Percentiles rank a stretch among this genome's conserved stretches.
Evolutionary conservation across 2,113 vertebrate genomes (phyloP).

Genomic region (Varanus komodoensis): DNA sequence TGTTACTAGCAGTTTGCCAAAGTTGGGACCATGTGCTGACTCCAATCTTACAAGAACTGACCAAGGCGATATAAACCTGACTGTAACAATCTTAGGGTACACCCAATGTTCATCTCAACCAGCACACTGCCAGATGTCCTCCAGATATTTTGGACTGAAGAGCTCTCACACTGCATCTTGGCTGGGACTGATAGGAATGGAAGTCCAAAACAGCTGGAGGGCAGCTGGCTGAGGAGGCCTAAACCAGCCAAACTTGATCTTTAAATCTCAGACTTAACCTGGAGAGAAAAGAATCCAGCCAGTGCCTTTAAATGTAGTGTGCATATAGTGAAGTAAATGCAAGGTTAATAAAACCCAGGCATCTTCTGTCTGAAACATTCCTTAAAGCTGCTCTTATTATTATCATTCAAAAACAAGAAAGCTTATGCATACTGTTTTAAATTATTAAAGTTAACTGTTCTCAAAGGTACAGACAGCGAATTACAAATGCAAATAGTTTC

Average conservation of each 20-base stretch:
- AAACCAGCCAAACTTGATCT: not conserved
- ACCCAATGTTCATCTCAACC: no score
- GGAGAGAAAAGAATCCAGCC: no score
- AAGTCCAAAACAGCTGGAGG: no score
- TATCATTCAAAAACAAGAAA: not conserved
- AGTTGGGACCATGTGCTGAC: not conserved
- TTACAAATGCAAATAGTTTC: not conserved
- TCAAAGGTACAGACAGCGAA: not conserved
- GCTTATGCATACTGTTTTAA: not conserved
- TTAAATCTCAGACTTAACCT: not conserved
- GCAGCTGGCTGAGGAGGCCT: no score
- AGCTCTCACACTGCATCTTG: no score
- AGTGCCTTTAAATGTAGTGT: not conserved
- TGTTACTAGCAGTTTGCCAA: not conserved
- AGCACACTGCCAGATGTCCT: no score
- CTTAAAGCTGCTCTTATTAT: not conserved
- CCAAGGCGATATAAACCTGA: not conserved
- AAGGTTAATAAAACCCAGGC: not conserved
- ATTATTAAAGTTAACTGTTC: not conserved
- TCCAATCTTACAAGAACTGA: no score
- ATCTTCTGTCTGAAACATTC: not conserved
- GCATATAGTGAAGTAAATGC: not conserved
- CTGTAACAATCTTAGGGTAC: not conserved
- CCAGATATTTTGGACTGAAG: no score
- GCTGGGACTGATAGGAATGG: no score